These are phyloP conservation scores for Leptinotarsa peninsularis DNA, from an alignment of 2,888 invertebrate genomes.

Conservation along the genomic window DNA sequence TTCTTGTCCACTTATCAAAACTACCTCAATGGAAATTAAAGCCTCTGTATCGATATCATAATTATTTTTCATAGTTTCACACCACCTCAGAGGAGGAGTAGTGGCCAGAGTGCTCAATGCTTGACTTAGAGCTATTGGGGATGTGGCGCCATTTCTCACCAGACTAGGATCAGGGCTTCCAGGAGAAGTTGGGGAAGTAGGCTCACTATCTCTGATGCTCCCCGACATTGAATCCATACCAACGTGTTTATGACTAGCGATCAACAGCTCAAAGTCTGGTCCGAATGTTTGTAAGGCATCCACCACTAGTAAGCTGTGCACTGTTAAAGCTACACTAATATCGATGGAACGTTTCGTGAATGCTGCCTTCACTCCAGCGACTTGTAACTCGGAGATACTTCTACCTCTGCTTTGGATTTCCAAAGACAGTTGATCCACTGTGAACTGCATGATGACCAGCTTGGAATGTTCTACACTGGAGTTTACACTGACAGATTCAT, in stretches of 20 bases:
- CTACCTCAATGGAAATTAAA: conserved; percentile 84
- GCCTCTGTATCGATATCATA: conserved; percentile 73
- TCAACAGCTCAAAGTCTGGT: conserved; percentile 92
- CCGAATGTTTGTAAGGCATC: conserved; percentile 97
- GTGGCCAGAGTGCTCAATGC: conserved; percentile 67
- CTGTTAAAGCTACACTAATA: conserved; percentile 83
- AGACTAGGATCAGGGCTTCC: conserved; percentile 74
- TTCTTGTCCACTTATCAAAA: conserved; percentile 71
- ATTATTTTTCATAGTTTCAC: conserved; percentile 47
- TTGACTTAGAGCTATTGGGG: conserved; percentile 70
- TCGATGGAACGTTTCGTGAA: conserved; percentile 81
- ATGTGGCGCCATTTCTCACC: conserved; percentile 62
- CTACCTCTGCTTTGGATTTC: conserved; percentile 89
- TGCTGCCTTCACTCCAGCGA: conserved; percentile 86
- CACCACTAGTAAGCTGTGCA: conserved; percentile 91
- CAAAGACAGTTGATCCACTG: conserved; percentile 86
- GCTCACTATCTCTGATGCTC: conserved; percentile 91
- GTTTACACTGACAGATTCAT: conserved; percentile 67
- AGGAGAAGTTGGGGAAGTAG: conserved; percentile 88
- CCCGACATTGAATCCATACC: conserved; percentile 96
- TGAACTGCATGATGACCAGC: conserved; percentile 85
- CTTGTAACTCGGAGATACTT: conserved; percentile 93
- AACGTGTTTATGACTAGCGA: conserved; percentile 95
- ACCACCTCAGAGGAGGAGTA: conserved; percentile 56
- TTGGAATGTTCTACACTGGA: conserved; percentile 71